Conservation (phyloP, 1,140 invertebrate species). For the Phenacoccus solenopsis region DNA sequence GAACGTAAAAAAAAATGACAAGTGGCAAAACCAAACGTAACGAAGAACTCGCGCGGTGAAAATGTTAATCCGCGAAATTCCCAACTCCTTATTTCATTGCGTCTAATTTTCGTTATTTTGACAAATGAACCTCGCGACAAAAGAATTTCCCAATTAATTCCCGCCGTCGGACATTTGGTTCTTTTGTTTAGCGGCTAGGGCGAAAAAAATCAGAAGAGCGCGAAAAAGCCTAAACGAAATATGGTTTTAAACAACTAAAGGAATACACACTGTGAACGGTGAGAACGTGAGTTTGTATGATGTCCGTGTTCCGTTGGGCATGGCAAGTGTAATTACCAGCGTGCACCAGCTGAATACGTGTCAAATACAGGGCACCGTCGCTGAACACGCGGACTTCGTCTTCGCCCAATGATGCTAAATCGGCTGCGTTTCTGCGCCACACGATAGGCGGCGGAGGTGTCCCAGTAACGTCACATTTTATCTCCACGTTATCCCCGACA, state of each 20-base stretch:
- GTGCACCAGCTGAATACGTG: conserved; percentile 57
- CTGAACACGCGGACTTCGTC: conserved; percentile 52
- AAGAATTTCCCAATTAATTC: background rate
- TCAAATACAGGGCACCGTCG: conserved; percentile 62
- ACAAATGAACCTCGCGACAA: background rate
- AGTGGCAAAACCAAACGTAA: background rate
- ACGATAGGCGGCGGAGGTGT: conserved; percentile 55
- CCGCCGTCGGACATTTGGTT: background rate
- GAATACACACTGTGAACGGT: conserved; percentile 58
- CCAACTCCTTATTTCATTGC: background rate
- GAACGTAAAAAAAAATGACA: conserved; percentile 2
- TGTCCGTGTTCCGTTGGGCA: conserved; percentile 55
- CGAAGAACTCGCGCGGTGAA: background rate
- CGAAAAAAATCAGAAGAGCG: background rate
- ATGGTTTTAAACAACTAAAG: background rate
- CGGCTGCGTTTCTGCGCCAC: conserved; percentile 55
- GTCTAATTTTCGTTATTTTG: background rate
- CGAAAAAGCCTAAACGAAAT: background rate
- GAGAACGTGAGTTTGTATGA: conserved; percentile 62
- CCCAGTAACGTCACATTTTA: conserved; percentile 63
- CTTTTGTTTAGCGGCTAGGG: background rate
- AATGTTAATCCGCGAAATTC: background rate
- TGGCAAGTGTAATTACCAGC: conserved; percentile 72
- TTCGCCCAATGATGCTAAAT: conserved; percentile 48
- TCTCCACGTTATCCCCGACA: conserved; percentile 65